Evolutionary conservation across 1,140 invertebrate genomes (phyloP), one percentile per base, ranked within the genome.

Genomic region (Vollenhovia emeryi): DNA sequence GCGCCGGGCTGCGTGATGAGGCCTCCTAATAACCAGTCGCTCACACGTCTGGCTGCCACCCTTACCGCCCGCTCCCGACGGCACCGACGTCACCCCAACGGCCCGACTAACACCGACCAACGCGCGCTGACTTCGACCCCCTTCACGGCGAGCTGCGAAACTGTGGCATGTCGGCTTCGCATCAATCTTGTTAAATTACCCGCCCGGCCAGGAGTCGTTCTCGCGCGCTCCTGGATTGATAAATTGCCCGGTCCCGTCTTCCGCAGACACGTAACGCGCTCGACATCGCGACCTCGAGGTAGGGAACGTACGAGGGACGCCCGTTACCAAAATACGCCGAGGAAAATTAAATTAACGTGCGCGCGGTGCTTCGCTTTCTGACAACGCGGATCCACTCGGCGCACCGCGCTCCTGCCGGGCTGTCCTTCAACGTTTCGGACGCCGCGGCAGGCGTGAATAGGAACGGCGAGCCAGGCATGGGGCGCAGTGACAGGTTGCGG

Each of bases 121-220:
- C 75, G 84, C 84, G 57, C 68, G 83, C 84, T 55, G 30, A 68
- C 74, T 57, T 84, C 83, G 48, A 75, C 62, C 86, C 90, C 85
- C 87, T 86, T 90, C 87, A 85, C 86, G 57, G 59, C 79, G 84
- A 91, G 80, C 92, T 92, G 86, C 91, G 91, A 91, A 94, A 93
- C 93, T 93, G 92, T 93, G 93, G 93, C 93, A 93, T 94, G 93
- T 94, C 93, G 93, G 92, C 92, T 91, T 92, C 90, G 89, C 93
- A 94, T 94, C 94, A 94, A 94, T 94, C 94, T 94, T 94, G 93
- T 93, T 94, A 94, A 94, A 94, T 94, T 94, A 94, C 94, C 93
- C 93, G 90, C 92, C 93, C 88, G 91, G 93, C 92, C 93, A 92
- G 90, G 86, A 94, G 94, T 94, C 93, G 90, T 92, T 93, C 91